These are phyloP conservation scores for Semaprochilodus insignis DNA, from an alignment of 2,797 vertebrate genomes.

Conservation along the genomic window DNA sequence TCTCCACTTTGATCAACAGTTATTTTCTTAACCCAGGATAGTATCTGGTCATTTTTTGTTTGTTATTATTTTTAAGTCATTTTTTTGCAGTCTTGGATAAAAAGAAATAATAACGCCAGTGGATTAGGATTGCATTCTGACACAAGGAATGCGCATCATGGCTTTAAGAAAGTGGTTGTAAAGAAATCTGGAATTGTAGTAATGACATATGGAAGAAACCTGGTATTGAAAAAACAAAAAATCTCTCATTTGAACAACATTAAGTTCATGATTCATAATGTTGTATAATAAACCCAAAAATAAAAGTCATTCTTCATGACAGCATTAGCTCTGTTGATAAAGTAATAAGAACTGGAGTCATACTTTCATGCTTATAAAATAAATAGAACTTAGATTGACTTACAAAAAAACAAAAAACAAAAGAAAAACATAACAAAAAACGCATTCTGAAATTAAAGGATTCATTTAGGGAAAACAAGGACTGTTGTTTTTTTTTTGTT, in stretches of 20 bases:
- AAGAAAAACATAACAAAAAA: slow-evolving; percentile 32
- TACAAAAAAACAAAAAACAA: slow-evolving; percentile 19
- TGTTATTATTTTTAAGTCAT: slow-evolving; percentile 23
- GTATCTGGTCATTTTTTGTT: slow-evolving; percentile 46
- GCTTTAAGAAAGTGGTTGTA: slow-evolving; percentile 33
- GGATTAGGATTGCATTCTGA: slow-evolving; percentile 41
- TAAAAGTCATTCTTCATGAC: slow-evolving; percentile 56
- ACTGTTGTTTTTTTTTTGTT: slow-evolving; percentile 48
- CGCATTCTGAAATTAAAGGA: slow-evolving; percentile 54
- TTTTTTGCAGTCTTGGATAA: slow-evolving; percentile 42
- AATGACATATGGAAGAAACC: slow-evolving; percentile 39
- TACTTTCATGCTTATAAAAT: slow-evolving; percentile 54
- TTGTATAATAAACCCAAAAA: slow-evolving; percentile 60
- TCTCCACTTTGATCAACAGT: slow-evolving; percentile 56
- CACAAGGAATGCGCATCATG: slow-evolving; percentile 41
- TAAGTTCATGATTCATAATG: slow-evolving; percentile 57
- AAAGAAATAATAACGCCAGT: slow-evolving; percentile 47
- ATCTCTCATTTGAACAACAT: slow-evolving; percentile 50
- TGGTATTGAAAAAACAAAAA: slow-evolving; percentile 26
- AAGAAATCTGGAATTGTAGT: slow-evolving; percentile 33
- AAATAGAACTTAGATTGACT: slow-evolving; percentile 58
- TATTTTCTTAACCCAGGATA: slow-evolving; percentile 58
- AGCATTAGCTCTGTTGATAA: slow-evolving; percentile 52
- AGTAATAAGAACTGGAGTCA: slow-evolving; percentile 59
- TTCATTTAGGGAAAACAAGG: slow-evolving; percentile 51